phyloP scores from a whole-genome alignment of 2,888 invertebrate species.

The Baccha elongata region DNA sequence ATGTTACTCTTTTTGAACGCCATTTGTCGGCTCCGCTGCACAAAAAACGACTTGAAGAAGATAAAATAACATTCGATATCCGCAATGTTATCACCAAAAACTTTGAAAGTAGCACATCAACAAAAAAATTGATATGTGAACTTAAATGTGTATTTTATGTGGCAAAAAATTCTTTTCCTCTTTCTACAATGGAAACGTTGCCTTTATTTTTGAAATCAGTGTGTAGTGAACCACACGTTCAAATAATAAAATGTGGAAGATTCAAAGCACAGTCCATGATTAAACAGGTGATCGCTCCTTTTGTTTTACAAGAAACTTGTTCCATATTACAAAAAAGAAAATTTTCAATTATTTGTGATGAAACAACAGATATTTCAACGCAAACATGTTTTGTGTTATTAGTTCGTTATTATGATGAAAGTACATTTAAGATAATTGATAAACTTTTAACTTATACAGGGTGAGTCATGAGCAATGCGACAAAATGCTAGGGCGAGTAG shows the following conservation, averaged over 20 bases:
- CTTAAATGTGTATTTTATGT: conserved; percentile 1
- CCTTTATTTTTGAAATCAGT: not conserved
- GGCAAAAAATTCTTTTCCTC: conserved; percentile 4
- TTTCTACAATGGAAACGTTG: conserved; percentile 5
- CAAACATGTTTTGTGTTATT: conserved; percentile 17
- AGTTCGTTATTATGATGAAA: conserved; percentile 19
- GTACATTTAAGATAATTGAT: conserved; percentile 16
- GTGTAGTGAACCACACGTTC: not conserved
- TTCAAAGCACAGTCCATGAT: conserved; percentile 11
- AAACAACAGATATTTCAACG: conserved; percentile 23
- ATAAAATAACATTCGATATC: not conserved
- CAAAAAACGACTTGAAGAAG: not conserved
- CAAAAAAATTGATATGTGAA: conserved; percentile 4
- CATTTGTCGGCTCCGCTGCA: not conserved
- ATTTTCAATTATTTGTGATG: conserved; percentile 34
- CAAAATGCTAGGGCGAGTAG: too few relatives aligned
- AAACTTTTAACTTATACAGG: conserved; percentile 24
- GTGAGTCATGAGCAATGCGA: too few relatives aligned
- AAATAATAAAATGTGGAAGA: conserved; percentile 17
- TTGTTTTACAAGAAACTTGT: conserved; percentile 14
- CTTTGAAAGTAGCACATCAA: not conserved
- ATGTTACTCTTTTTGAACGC: conserved; percentile 1
- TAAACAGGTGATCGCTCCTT: conserved; percentile 19
- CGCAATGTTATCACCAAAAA: not conserved
- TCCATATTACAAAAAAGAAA: conserved; percentile 6